Percentiles rank a stretch among this genome's conserved stretches.
These are phyloP conservation scores for Pocillopora grandis DNA, from an alignment of 92 coral and sea anemone genomes.

Conservation along the genomic window DNA sequence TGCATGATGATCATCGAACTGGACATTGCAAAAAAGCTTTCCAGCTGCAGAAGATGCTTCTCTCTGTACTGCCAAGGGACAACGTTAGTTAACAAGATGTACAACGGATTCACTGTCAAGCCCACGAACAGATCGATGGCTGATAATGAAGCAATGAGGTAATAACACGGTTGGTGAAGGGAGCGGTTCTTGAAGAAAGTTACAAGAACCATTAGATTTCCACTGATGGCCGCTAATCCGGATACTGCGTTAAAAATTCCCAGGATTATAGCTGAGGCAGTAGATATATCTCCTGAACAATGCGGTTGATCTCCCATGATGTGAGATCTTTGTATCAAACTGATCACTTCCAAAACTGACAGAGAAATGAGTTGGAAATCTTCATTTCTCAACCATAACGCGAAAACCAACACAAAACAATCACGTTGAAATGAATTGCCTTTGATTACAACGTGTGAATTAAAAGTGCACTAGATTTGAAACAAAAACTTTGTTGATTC, in stretches of 20 bases:
- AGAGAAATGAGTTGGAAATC: too few species aligned
- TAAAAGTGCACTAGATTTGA: too few species aligned
- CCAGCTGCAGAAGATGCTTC: slow-evolving; percentile 41
- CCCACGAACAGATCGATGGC: slow-evolving; percentile 70
- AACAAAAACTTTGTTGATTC: too few species aligned
- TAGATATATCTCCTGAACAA: slow-evolving; percentile 43
- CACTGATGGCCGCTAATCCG: slow-evolving; percentile 40
- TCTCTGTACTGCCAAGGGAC: slow-evolving; percentile 51
- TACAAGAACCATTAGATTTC: slow-evolving; percentile 41
- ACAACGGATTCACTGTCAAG: slow-evolving; percentile 59
- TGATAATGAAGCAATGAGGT: slow-evolving; percentile 65
- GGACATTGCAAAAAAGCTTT: slow-evolving; percentile 59
- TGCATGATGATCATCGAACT: slow-evolving; percentile 53
- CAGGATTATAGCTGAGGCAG: slow-evolving; percentile 23
- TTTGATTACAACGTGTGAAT: too few species aligned
- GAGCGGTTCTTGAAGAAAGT: slow-evolving; percentile 29
- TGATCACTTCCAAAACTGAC: too few species aligned
- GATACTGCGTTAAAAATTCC: slow-evolving; percentile 26
- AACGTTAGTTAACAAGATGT: slow-evolving; percentile 36
- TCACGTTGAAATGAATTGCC: too few species aligned
- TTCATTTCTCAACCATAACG: too few species aligned
- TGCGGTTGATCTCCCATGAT: slow-evolving; percentile 3
- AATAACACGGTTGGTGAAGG: slow-evolving; percentile 43
- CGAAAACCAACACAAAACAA: too few species aligned
- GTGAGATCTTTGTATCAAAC: too few species aligned